Evolutionary conservation across 2,113 vertebrate species (phyloP).

Genomic region (Mugil cephalus): DNA sequence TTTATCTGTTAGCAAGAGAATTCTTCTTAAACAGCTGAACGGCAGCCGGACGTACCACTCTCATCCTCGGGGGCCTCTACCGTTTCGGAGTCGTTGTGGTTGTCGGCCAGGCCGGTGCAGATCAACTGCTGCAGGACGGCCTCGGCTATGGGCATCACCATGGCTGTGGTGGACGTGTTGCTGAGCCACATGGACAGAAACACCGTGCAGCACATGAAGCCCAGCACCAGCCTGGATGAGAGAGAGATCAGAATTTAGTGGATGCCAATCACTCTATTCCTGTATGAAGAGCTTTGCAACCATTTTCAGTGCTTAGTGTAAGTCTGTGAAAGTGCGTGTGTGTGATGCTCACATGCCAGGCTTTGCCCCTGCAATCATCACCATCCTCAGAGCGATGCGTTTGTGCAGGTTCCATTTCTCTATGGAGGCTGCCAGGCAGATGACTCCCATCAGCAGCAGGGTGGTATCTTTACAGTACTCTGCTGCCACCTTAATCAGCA

Average conservation of each 20-base stretch:
- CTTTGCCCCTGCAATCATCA: constrained; percentile 96
- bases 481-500: constrained; percentile 89
- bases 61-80: constrained; percentile 69
- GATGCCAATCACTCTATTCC: not conserved
- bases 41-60: constrained; percentile 41
- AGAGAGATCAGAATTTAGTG: not conserved
- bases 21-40: not conserved
- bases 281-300: too few relatives aligned
- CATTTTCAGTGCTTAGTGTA: not conserved
- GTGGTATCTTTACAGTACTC: constrained; percentile 99
- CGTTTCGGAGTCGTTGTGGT: constrained; percentile 85
- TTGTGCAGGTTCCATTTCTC: constrained; percentile 99
- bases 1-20: too few relatives aligned
- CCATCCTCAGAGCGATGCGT: constrained; percentile 95
- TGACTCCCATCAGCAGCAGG: constrained; percentile 95
- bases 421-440: constrained; percentile 96
- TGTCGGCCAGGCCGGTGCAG: constrained; percentile 84
- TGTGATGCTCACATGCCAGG: constrained; percentile 92
- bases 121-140: constrained; percentile 96
- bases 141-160: constrained; percentile 99
- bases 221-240: constrained; percentile 91
- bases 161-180: constrained; percentile 98
- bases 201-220: constrained; percentile 97
- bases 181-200: constrained; percentile 99
- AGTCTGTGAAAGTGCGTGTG: not conserved